phyloP scores from a whole-genome alignment of 1,140 invertebrate genomes.

The Polypedilum vanderplanki region DNA sequence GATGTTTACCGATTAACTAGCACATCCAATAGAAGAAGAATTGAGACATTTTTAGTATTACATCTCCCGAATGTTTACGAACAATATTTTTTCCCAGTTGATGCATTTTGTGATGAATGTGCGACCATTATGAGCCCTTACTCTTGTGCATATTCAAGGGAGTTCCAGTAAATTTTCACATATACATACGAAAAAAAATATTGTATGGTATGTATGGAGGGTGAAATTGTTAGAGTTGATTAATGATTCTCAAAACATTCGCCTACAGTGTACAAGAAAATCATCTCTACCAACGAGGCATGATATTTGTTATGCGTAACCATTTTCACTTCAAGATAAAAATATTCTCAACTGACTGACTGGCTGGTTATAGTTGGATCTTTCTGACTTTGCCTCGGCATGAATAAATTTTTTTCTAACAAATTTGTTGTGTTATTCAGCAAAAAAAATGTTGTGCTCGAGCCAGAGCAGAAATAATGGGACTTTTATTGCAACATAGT shows the following conservation, averaged over 20 bases:
- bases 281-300: not conserved
- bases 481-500: conserved; percentile 25
- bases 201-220: not conserved
- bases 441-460: not conserved
- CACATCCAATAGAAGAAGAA: not conserved
- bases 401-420: not conserved
- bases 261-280: not conserved
- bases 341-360: not conserved
- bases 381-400: not conserved
- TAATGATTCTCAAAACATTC: conserved; percentile 18
- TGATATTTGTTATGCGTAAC: conserved; percentile 5
- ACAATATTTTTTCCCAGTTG: not conserved
- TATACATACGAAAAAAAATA: not conserved
- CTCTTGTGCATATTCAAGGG: not conserved
- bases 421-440: conserved; percentile 26
- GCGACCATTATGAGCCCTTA: conserved; percentile 7
- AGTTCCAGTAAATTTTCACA: not conserved
- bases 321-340: conserved; percentile 18
- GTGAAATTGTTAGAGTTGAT: conserved; percentile 12
- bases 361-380: not conserved
- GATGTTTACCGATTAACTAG: conserved; percentile 21
- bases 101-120: not conserved
- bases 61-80: not conserved
- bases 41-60: not conserved
- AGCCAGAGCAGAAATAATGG: not conserved